phyloP scores from a whole-genome alignment of 2,888 invertebrate species.

The Trachelus iudaicus region DNA sequence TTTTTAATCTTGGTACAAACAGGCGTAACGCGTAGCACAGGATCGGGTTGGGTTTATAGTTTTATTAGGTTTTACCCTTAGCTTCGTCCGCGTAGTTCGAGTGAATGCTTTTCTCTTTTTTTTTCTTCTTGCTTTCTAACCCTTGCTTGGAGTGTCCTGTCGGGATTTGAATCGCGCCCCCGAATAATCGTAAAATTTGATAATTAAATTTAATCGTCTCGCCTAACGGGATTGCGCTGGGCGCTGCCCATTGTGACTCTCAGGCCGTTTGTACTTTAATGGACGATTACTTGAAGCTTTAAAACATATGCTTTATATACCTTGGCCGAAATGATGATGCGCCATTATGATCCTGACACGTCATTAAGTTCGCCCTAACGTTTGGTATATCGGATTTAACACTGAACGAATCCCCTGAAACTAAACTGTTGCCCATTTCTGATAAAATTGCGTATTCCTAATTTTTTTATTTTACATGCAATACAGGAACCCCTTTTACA shows the following conservation, averaged over 20 bases:
- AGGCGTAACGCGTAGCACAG: constrained; percentile 3
- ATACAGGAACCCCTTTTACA: not conserved
- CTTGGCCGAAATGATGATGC: constrained; percentile 51
- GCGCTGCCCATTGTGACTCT: constrained; percentile 47
- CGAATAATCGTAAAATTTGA: constrained; percentile 62
- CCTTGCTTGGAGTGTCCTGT: constrained; percentile 4
- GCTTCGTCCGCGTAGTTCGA: not conserved
- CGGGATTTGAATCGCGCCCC: constrained; percentile 35
- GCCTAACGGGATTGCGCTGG: constrained; percentile 24
- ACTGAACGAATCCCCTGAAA: constrained; percentile 47
- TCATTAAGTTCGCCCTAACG: constrained; percentile 55
- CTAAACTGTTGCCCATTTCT: constrained; percentile 33
- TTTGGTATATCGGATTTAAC: constrained; percentile 12
- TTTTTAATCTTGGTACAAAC: not conserved
- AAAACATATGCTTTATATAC: constrained; percentile 58
- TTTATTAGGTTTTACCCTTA: not conserved
- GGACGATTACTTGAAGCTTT: constrained; percentile 58
- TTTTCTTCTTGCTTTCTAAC: constrained; percentile 22
- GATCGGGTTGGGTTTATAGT: not conserved
- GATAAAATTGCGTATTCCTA: constrained; percentile 35
- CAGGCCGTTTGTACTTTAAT: constrained; percentile 53
- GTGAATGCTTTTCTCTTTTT: not conserved
- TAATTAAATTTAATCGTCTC: constrained; percentile 64
- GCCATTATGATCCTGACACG: constrained; percentile 61
- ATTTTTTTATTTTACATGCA: constrained; percentile 8